Evolutionary conservation across 2,797 vertebrate genomes (phyloP).

Genomic region (Echeneis naucrates): DNA sequence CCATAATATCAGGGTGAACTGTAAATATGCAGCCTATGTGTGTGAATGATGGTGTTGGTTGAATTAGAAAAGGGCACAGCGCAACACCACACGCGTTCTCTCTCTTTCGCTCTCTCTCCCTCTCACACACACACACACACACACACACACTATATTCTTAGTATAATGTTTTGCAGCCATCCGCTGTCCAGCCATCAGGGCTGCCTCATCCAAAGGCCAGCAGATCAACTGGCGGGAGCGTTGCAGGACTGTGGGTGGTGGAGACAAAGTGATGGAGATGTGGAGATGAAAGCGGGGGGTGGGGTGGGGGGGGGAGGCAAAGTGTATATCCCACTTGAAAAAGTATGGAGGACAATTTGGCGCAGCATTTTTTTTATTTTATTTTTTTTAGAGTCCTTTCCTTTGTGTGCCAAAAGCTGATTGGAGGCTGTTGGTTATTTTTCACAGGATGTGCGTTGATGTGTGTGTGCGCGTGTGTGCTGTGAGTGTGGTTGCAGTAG

Average conservation of each 20-base stretch:
- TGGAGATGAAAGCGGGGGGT: conserved; percentile 71
- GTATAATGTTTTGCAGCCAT: conserved; percentile 51
- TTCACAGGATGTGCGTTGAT: conserved; percentile 90
- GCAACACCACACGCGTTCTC: conserved; percentile 7
- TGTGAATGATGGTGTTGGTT: conserved; percentile 62
- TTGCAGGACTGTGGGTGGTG: conserved; percentile 72
- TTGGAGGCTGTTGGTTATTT: conserved; percentile 99
- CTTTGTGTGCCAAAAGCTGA: conserved; percentile 97
- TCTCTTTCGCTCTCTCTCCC: conserved; percentile 20
- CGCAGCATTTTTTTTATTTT: conserved; percentile 91
- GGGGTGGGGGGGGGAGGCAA: conserved; percentile 62
- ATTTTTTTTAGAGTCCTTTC: conserved; percentile 85
- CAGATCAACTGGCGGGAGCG: conserved; percentile 75
- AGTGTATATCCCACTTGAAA: conserved; percentile 84
- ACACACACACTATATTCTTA: conserved; percentile 39
- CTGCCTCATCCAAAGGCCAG: conserved; percentile 71
- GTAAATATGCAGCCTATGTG: conserved; percentile 62
- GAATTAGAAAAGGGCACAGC: conserved; percentile 49
- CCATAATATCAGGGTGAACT: conserved; percentile 62
- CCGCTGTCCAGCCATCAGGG: conserved; percentile 68
- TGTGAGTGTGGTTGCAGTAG: conserved; percentile 95
- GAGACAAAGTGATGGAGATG: conserved; percentile 67
- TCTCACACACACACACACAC: no score
- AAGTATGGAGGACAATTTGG: conserved; percentile 98
- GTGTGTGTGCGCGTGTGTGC: conserved; percentile 34